Evolutionary conservation across 2,113 vertebrate species (phyloP).

Genomic region (Pseudorectes ferrugineus): DNA sequence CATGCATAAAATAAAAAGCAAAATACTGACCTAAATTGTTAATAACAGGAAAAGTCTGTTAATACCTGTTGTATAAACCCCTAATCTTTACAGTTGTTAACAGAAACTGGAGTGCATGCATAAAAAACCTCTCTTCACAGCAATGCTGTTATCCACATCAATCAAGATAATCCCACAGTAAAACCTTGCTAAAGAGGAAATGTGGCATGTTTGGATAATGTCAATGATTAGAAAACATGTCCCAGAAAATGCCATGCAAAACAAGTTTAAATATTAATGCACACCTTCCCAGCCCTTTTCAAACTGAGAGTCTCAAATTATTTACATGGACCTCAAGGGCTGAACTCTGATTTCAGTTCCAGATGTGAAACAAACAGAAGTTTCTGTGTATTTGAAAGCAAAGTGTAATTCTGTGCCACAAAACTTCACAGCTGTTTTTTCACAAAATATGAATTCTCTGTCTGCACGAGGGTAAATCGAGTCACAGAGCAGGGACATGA

Average conservation of each 20-base stretch:
- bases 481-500: neutral
- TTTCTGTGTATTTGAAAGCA: neutral
- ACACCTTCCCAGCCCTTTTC: neutral
- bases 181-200: conserved; percentile 43
- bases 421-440: neutral
- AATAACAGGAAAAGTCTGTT: conserved; percentile 35
- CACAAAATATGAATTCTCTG: neutral
- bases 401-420: neutral
- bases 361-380: neutral
- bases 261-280: conserved; percentile 44
- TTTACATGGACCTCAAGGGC: neutral
- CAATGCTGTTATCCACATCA: conserved; percentile 6
- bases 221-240: conserved; percentile 34
- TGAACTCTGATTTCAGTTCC: neutral
- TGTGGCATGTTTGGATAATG: conserved; percentile 31
- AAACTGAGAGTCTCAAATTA: neutral
- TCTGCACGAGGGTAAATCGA: neutral
- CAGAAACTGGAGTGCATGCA: neutral
- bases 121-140: neutral
- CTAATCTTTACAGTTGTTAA: conserved; percentile 51
- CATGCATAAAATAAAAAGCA: neutral
- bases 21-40: conserved; percentile 26
- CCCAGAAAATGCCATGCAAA: neutral
- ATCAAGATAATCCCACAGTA: conserved; percentile 18
- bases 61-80: conserved; percentile 24